These are phyloP conservation scores for Tribolium freemani DNA, from an alignment of 2,888 invertebrate species.

Conservation along the genomic window DNA sequence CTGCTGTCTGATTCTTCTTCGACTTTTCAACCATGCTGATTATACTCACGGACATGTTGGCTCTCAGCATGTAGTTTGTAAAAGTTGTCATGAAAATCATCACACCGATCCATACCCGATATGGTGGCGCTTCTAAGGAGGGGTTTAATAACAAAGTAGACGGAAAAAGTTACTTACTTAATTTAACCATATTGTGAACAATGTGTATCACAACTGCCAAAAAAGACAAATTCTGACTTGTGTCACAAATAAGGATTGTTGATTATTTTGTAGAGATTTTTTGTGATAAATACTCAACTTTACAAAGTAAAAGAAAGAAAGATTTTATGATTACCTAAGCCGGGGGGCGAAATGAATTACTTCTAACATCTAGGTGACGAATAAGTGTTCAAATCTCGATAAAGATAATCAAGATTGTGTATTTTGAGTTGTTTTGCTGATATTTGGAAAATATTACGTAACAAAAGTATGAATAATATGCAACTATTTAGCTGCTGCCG, in stretches of 20 bases:
- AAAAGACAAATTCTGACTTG: neutral
- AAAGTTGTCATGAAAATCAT: slow-evolving; percentile 82
- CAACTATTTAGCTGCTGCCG: neutral
- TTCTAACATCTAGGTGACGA: no score
- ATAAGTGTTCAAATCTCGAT: no score
- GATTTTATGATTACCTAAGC: no score
- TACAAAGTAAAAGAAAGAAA: no score
- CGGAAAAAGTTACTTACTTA: neutral
- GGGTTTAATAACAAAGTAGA: neutral
- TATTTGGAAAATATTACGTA: no score
- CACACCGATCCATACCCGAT: slow-evolving; percentile 69
- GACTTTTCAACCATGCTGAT: slow-evolving; percentile 73
- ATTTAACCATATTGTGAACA: neutral
- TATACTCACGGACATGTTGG: slow-evolving; percentile 80
- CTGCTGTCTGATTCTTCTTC: slow-evolving; percentile 52
- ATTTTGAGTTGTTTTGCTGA: no score
- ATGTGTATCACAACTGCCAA: slow-evolving; percentile 1
- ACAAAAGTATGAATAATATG: no score
- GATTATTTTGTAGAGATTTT: neutral
- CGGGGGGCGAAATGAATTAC: no score
- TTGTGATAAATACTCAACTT: neutral
- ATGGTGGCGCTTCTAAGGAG: slow-evolving; percentile 45
- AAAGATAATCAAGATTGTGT: no score
- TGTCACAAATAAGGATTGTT: no score
- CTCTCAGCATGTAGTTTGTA: slow-evolving; percentile 78